Conservation (phyloP, 2,888 invertebrate species). For the Eupithecia inturbata region DNA sequence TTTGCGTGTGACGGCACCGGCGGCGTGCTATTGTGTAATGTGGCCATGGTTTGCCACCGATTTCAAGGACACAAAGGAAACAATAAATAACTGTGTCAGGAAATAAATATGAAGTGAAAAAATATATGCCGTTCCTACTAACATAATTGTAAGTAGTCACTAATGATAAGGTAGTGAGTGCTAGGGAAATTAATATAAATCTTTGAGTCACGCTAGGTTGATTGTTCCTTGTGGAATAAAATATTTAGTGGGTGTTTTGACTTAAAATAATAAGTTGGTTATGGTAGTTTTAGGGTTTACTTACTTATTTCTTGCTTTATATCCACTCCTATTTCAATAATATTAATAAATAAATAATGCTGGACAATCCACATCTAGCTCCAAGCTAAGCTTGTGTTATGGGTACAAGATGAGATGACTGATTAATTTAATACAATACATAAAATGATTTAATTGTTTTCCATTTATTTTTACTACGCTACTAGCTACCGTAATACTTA, state of each 20-base stretch:
- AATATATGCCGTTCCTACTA: slow-evolving; percentile 35
- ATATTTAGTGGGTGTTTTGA: neutral
- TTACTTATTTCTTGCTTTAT: neutral
- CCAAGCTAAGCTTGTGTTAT: too few species aligned
- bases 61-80: slow-evolving; percentile 55
- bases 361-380: too few species aligned
- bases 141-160: neutral
- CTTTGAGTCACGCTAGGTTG: neutral
- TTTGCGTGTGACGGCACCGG: slow-evolving; percentile 57
- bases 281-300: too few species aligned
- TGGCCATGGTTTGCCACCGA: slow-evolving; percentile 48
- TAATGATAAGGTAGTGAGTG: slow-evolving; percentile 1
- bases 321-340: neutral
- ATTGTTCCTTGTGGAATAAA: neutral
- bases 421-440: too few species aligned
- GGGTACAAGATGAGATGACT: too few species aligned
- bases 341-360: too few species aligned
- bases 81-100: slow-evolving; percentile 59
- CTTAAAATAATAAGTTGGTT: neutral
- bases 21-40: slow-evolving; percentile 42
- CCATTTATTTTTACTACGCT: neutral
- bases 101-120: slow-evolving; percentile 52
- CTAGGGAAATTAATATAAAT: neutral
- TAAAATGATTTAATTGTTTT: neutral
- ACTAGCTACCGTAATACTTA: neutral